Evolutionary conservation across 2,113 vertebrate genomes (phyloP).

Genomic region (Pteronura brasiliensis): DNA sequence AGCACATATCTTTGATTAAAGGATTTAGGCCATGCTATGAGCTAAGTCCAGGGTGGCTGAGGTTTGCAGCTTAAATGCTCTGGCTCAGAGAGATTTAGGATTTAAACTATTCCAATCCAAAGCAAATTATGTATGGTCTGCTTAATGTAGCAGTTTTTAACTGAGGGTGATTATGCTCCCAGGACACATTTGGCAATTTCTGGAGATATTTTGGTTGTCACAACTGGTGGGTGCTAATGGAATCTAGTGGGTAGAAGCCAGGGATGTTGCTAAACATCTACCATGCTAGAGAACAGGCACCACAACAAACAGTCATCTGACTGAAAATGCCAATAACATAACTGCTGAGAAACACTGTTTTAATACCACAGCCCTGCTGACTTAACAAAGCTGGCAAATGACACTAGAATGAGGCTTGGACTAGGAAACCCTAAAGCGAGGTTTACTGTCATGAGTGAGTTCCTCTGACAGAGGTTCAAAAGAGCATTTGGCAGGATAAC

Average conservation of each 20-base stretch:
- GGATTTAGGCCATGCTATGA: neutral
- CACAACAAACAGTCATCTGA: neutral
- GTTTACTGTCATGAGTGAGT: neutral
- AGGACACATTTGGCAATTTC: neutral
- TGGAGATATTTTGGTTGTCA: neutral
- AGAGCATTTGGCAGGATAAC: neutral
- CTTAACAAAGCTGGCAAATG: neutral
- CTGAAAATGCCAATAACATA: neutral
- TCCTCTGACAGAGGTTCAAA: neutral
- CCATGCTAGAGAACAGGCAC: accelerated
- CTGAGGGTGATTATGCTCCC: neutral
- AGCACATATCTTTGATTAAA: neutral
- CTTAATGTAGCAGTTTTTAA: neutral
- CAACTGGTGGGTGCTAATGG: neutral
- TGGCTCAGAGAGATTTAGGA: neutral
- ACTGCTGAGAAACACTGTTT: neutral
- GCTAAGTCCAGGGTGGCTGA: neutral
- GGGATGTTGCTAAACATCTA: neutral
- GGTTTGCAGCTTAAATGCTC: neutral
- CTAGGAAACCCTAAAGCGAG: neutral
- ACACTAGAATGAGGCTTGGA: neutral
- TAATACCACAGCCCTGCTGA: neutral
- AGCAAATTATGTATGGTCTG: neutral
- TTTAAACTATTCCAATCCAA: neutral
- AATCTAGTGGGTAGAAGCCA: neutral